A percentile compares a stretch with the other conserved stretches of the same genome.
Evolutionary conservation across 2,888 invertebrate genomes (phyloP).

Genomic region (Kryphioiulus occultus): DNA sequence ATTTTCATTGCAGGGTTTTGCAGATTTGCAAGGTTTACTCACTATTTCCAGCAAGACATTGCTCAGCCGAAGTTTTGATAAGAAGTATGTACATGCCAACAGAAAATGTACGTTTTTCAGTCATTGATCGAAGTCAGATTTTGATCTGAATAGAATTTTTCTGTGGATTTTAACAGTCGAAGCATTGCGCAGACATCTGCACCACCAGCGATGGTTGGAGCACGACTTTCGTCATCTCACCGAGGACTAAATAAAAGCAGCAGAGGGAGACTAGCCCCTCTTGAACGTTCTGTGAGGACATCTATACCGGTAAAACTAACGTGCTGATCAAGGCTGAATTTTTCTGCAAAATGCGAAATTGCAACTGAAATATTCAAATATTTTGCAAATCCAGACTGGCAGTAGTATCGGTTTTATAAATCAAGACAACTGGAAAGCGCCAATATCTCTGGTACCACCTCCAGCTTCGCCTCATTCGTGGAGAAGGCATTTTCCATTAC

Average conservation of each 20-base stretch:
- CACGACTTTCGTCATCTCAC: neutral
- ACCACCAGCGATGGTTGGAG: slow-evolving; percentile 29
- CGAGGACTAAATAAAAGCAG: neutral
- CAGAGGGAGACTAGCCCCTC: slow-evolving; percentile 31
- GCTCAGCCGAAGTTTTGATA: neutral
- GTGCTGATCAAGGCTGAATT: too few species aligned
- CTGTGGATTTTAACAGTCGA: neutral
- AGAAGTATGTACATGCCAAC: neutral
- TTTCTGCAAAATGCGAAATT: neutral
- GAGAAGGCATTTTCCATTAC: slow-evolving; percentile 39
- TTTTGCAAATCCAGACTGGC: neutral
- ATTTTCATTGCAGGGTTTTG: slow-evolving; percentile 21
- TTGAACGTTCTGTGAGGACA: slow-evolving; percentile 15
- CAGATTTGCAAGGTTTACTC: slow-evolving; percentile 42
- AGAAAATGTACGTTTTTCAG: neutral
- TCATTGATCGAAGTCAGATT: too few species aligned
- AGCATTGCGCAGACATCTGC: slow-evolving; percentile 3
- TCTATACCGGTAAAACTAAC: neutral
- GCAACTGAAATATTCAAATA: neutral
- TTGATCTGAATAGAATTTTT: neutral
- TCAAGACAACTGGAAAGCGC: slow-evolving; percentile 12
- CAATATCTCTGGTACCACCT: neutral
- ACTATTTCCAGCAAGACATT: slow-evolving; percentile 39
- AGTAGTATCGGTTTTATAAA: neutral
- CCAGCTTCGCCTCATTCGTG: slow-evolving; percentile 9